Conservation (phyloP, 2,113 vertebrate genomes). For the Taurulus bubalis region DNA sequence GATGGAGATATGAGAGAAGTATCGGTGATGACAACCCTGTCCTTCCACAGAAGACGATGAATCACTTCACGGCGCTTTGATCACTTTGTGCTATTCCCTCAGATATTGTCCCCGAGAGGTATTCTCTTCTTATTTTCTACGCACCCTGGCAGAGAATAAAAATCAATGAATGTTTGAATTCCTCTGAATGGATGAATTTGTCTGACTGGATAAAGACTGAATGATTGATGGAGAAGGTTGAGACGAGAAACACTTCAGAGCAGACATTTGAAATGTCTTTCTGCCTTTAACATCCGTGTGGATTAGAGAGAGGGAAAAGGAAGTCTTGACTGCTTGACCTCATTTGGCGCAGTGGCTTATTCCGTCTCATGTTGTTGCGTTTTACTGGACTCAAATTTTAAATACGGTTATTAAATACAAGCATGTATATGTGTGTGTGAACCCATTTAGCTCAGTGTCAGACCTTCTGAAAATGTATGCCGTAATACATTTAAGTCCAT, state of each 20-base stretch:
- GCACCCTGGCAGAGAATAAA: slow-evolving; percentile 21
- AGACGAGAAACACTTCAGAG: background rate
- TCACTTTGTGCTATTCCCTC: slow-evolving; percentile 29
- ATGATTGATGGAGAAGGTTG: slow-evolving; percentile 31
- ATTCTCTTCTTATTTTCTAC: slow-evolving; percentile 31
- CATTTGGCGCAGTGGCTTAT: slow-evolving; percentile 31
- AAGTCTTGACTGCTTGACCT: slow-evolving; percentile 32
- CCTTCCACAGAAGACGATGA: slow-evolving; percentile 40
- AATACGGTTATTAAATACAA: slow-evolving; percentile 26
- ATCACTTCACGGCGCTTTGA: slow-evolving; percentile 45
- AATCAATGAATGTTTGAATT: slow-evolving; percentile 69
- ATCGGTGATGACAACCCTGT: slow-evolving; percentile 29
- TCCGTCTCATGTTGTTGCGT: slow-evolving; percentile 7
- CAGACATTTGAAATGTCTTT: background rate
- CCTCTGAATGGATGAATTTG: slow-evolving; percentile 49
- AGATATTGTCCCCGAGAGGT: slow-evolving; percentile 18
- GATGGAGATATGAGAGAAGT: slow-evolving; percentile 34
- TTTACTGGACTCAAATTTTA: slow-evolving; percentile 28
- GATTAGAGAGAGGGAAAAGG: background rate
- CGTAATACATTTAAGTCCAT: slow-evolving; percentile 62
- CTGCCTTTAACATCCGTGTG: slow-evolving; percentile 5
- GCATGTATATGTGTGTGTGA: slow-evolving; percentile 36
- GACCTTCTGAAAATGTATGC: slow-evolving; percentile 48
- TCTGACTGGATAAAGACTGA: slow-evolving; percentile 41
- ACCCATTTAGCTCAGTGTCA: slow-evolving; percentile 60